phyloP scores from a whole-genome alignment of 2,113 vertebrate genomes.

The Mus pahari region DNA sequence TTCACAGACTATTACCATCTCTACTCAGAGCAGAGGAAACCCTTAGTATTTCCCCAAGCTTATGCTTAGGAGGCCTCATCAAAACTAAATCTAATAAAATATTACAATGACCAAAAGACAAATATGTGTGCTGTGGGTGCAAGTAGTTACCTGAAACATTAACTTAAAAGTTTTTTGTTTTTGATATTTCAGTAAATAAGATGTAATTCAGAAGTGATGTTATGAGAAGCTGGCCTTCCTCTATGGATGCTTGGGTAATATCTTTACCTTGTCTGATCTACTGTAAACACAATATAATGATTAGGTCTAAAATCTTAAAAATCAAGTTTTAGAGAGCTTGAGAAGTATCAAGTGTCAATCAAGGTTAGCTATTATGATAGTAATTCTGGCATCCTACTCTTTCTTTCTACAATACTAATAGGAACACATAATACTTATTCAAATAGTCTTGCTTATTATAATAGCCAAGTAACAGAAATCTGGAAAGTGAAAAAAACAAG shows the following conservation, averaged over 20 bases:
- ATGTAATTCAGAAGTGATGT: not conserved
- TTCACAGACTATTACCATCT: not conserved
- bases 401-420: not conserved
- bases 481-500: not conserved
- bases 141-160: not conserved
- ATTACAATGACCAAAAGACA: not conserved
- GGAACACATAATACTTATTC: not conserved
- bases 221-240: not conserved
- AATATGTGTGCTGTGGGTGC: not conserved
- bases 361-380: not conserved
- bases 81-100: not conserved
- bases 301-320: not conserved
- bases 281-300: not conserved
- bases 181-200: not conserved
- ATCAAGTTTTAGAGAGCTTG: not conserved
- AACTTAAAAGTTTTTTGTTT: not conserved
- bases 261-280: not conserved
- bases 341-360: not conserved
- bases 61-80: fast-evolving
- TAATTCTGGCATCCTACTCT: not conserved
- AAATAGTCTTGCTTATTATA: not conserved
- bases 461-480: not conserved
- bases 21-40: not conserved
- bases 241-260: not conserved
- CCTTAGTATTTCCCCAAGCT: not conserved